These are phyloP conservation scores for fruit fly (Drosophila melanogaster) DNA, from an alignment of 1,140 invertebrate species.

Conservation along the genomic window DNA sequence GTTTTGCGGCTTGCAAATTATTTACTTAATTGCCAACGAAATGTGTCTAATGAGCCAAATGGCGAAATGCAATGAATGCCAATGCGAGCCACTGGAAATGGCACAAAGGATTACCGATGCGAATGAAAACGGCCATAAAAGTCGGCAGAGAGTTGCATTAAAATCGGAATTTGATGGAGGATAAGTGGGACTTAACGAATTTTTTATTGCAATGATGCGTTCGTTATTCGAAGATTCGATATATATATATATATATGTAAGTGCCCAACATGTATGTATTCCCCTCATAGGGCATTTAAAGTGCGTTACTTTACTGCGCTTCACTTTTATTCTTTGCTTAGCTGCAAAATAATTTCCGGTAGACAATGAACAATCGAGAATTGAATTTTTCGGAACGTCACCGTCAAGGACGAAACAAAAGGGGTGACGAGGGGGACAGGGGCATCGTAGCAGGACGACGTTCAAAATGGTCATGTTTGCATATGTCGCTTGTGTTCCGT, in stretches of 20 bases:
- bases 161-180: background rate
- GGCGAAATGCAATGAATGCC: constrained; percentile 70
- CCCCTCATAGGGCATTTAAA: constrained; percentile 9
- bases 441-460: constrained; percentile 32
- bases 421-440: background rate
- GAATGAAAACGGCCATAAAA: background rate
- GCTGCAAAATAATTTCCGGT: constrained; percentile 77
- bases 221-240: background rate
- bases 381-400: constrained; percentile 50
- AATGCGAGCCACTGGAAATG: constrained; percentile 31
- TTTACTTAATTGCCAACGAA: constrained; percentile 82
- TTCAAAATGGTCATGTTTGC: constrained; percentile 76
- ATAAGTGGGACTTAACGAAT: background rate
- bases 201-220: background rate
- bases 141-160: background rate
- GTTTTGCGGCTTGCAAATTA: constrained; percentile 81
- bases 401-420: constrained; percentile 23
- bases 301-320: constrained; percentile 28
- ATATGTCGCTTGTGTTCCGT: constrained; percentile 59
- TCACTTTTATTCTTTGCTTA: constrained; percentile 46
- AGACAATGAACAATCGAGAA: constrained; percentile 62
- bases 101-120: constrained; percentile 35
- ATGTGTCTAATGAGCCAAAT: constrained; percentile 82
- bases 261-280: background rate
- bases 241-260: background rate